Conservation (phyloP, 1,140 invertebrate genomes). For the Rhyzopertha dominica region DNA sequence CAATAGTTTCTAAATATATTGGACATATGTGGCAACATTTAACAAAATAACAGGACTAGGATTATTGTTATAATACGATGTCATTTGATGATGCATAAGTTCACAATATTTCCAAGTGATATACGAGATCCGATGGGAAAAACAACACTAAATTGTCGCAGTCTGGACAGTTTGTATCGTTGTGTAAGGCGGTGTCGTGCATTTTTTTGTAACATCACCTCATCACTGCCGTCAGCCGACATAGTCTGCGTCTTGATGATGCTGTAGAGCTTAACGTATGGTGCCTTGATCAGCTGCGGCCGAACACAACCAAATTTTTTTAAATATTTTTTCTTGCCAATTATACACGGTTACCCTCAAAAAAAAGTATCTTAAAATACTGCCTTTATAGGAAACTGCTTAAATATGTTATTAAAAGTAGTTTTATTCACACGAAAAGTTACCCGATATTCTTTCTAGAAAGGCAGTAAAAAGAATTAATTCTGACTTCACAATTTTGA, state of each 20-base stretch:
- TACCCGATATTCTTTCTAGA: conserved; percentile 4
- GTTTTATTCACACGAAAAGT: conserved; percentile 7
- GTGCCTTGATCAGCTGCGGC: conserved; percentile 86
- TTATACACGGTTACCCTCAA: conserved; percentile 5
- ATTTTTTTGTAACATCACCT: conserved; percentile 46
- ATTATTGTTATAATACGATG: too few relatives aligned
- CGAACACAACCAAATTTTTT: conserved; percentile 28
- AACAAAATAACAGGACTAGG: too few relatives aligned
- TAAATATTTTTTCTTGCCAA: too few relatives aligned
- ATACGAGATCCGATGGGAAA: too few relatives aligned
- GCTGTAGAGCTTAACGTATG: conserved; percentile 91
- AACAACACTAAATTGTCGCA: too few relatives aligned
- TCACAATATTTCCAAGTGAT: too few relatives aligned
- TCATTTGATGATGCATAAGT: too few relatives aligned
- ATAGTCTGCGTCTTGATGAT: conserved; percentile 88
- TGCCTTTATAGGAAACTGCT: background rate
- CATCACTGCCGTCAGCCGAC: conserved; percentile 65
- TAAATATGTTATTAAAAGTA: background rate
- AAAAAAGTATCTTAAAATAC: background rate
- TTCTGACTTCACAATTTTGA: too few relatives aligned
- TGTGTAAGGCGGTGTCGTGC: conserved; percentile 36
- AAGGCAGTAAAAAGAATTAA: background rate
- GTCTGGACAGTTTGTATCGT: conserved; percentile 22
- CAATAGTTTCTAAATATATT: too few relatives aligned
- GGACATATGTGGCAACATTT: too few relatives aligned